Base-by-base conservation (phyloP, 2,113 vertebrate species). In the Romanogobio albipinnatus region DNA sequence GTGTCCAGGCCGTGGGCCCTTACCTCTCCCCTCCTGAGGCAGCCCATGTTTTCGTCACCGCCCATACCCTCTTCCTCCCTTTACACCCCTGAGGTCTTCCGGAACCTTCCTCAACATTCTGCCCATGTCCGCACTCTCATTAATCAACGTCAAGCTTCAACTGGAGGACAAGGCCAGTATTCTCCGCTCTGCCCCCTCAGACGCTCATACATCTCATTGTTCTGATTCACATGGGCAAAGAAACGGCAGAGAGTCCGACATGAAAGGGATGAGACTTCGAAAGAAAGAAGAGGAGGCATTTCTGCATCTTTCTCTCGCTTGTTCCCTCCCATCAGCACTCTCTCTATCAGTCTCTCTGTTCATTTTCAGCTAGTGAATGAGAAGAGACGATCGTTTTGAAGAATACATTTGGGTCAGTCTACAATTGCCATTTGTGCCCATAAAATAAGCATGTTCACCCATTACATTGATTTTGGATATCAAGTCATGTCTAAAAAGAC, bases 191-290 rank as follows among this genome's bases (percentile, higher is more conserved):
- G 93, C 95, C 96, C 94, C 95, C 95, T 94, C 94, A 88, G 79
- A 94, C 93, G 93, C 94, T 95, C 94, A 95, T 95, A 94, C 94
- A 93, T 95, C 96, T 95, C 95, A 96, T 96, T 97, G 96, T 97
- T 94, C 95, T 94, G 93, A 96, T 96, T 97, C 96, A 96, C 96
- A 98, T 96, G 96, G 96, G 89, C 91, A 92, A 92, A 94, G 94
- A 92, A 92, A 94, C 93, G 93, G 91, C 93, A 94, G 86, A 85
- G 90, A 89, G 76, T 85, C 92, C 93, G 80, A 95, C 96, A 96
- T 98, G 96, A 98, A 98, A 97, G 96, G 94, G 95, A 95, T 93
- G 95, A 95, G 95, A 94, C 95, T 94, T 92, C 94, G 96, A 95
- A 94, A 92, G 56, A 92, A 93, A 91, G 90, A 90, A 94, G 91